Evolutionary conservation across 2,113 vertebrate species (phyloP), one percentile per base, ranked within the genome.

Genomic region (Sapayoa aenigma): DNA sequence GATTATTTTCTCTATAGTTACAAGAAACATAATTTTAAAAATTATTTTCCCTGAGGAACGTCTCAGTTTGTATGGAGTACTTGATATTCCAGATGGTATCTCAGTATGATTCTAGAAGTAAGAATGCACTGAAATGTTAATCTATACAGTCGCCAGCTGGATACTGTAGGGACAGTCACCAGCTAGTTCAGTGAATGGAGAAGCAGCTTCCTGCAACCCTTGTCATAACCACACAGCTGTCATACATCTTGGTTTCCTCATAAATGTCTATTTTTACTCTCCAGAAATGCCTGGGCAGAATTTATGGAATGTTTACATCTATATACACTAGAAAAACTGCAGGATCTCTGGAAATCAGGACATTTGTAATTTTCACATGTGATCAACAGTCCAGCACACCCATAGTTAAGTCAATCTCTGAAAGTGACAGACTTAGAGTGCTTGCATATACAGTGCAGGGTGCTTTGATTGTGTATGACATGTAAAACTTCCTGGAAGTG

Each of bases 101-200:
- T 52, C 28, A 60, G 37, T 68, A 55, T 41, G 13, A 35, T 60
- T 93, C n/a, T 60, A 50, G 31, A 71, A 77, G 18, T 37, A 80
- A 69, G 14, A 86, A 90, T 62, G 60, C 27, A 66, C 14, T 71
- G 33, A 53, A 20, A 63, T 55, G 2, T 53, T 55, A 67, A 62
- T 63, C 15, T 27, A 35, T 19, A 12, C 56, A n/a, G 23, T 52
- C 0, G 0, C 28, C 46, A 82, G 8, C 28, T 66, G 23, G 46
- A 31, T 56, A 74, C 27, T 35, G 5, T 4, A 67, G 55, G 35
- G 44, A 53, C 9, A 15, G 44, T 47, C 9, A 77, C 30, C 35
- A 78, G 21, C 27, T 1, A 4, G 37, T 47, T 81, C 59, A 13
- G 15, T 1, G 1, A 47, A 0, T 7, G 20, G 12, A 58, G 11